Percentiles rank a stretch among this genome's conserved stretches.
Conservation (phyloP, 2,888 invertebrate species). For the Shargacucullia verbasci region DNA sequence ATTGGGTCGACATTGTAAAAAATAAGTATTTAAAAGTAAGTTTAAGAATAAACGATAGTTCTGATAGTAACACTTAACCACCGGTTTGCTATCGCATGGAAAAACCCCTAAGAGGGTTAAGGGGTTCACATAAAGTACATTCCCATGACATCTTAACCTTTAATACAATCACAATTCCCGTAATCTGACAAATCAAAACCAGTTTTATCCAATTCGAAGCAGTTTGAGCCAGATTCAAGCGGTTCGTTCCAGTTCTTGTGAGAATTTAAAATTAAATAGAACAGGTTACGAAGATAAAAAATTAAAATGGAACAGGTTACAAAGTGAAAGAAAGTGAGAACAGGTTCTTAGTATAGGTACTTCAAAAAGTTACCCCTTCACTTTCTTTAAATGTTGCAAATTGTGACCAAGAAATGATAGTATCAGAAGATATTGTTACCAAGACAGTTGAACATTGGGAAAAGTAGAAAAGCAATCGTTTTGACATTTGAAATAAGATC, state of each 20-base stretch:
- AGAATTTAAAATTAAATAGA: constrained; percentile 47
- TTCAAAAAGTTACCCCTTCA: too few species aligned
- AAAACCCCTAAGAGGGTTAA: too few species aligned
- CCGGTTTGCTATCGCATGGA: constrained; percentile 6
- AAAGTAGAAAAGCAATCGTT: too few species aligned
- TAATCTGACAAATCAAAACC: constrained; percentile 55
- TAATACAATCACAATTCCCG: constrained; percentile 50
- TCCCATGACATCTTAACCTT: constrained; percentile 60
- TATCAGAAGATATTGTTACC: not conserved
- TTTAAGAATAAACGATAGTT: too few species aligned
- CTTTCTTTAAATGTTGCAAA: constrained; percentile 6
- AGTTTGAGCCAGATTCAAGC: constrained; percentile 54
- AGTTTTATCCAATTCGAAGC: constrained; percentile 58
- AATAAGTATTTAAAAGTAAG: too few species aligned
- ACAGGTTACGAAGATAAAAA: constrained; percentile 51
- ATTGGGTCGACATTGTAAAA: too few species aligned
- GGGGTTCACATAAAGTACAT: constrained; percentile 20
- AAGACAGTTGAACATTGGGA: not conserved
- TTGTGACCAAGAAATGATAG: not conserved
- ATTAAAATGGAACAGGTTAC: constrained; percentile 58
- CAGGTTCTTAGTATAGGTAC: too few species aligned
- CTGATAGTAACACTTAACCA: constrained; percentile 8
- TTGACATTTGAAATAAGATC: too few species aligned
- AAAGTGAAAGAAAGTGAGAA: constrained; percentile 15
- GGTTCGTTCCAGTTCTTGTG: constrained; percentile 50